phyloP scores from a whole-genome alignment of 53 echinoderm and acorn worm species.

The Glandiceps talaboti region DNA sequence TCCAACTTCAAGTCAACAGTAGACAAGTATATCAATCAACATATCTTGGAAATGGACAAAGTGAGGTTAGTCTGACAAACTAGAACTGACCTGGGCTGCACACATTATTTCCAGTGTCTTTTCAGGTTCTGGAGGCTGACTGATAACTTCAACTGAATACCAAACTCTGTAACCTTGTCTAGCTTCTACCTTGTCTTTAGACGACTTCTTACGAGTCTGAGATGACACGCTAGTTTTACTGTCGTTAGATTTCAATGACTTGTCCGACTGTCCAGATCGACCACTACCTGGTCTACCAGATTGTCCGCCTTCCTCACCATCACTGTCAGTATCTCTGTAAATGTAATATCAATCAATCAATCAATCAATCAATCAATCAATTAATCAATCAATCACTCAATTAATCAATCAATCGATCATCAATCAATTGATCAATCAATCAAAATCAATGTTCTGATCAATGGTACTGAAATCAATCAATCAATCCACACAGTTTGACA shows the following conservation, averaged over 20 bases:
- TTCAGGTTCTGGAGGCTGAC: conserved; percentile 56
- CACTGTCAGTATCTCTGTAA: conserved; percentile 13
- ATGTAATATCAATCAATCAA: too few relatives aligned
- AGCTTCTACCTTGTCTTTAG: conserved; percentile 2
- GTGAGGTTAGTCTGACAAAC: too few relatives aligned
- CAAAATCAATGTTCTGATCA: too few relatives aligned
- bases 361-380: too few relatives aligned
- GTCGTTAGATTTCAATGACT: conserved; percentile 29
- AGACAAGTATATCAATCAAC: too few relatives aligned
- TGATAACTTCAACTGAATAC: conserved; percentile 71
- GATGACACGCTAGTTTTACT: conserved; percentile 32
- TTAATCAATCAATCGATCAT: too few relatives aligned
- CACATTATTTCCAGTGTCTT: conserved; percentile 49
- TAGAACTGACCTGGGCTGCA: conserved; percentile 39
- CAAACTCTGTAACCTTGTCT: conserved; percentile 74
- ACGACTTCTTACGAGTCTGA: not conserved
- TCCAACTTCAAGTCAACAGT: too few relatives aligned
- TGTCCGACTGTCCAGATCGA: not conserved
- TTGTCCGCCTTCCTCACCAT: conserved; percentile 8
- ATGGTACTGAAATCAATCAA: too few relatives aligned
- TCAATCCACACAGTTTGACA: too few relatives aligned
- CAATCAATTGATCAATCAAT: too few relatives aligned
- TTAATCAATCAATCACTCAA: too few relatives aligned
- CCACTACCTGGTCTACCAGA: conserved; percentile 7
- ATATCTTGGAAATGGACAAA: too few relatives aligned